Base-by-base conservation (phyloP, 2,113 vertebrate genomes). In the Mustela nigripes region DNA sequence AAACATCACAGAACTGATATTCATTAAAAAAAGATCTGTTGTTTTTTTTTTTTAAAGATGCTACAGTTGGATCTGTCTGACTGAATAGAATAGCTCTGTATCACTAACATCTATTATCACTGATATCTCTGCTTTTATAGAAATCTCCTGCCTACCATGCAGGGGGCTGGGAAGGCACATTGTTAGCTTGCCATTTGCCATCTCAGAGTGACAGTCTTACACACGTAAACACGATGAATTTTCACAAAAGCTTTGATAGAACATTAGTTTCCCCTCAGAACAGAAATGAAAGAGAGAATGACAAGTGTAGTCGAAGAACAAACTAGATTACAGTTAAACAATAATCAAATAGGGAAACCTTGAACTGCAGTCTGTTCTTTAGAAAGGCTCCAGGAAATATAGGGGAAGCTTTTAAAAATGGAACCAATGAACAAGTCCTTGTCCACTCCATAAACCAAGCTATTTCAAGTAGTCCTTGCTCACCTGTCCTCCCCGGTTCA, bases 231-330 rank as follows among this genome's bases (percentile, higher is more conserved):
- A 86, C 39, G 24, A 80, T 11, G 11, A 73, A 83, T 89, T 96
- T 94, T 62, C 84, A 82, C 48, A 67, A 79, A 96, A 65, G 67
- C 45, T 88, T 63, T 58, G 56, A 76, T 12, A 92, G 26, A 83
- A 69, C 28, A 67, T 81, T 62, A 92, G 63, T 83, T 91, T 93
- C 74, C 67, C 28, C 56, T 94, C 69, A 95, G 28, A 95, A 96
- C 31, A 36, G 31, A 48, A 95, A 87, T 84, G 56, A 97, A 88
- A 85, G n/a, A 91, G 45, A 86, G 26, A 94, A 81, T 33, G 18
- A 63, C 26, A 92, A 89, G 22, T 24, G 1, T 26, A 71, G 26
- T 92, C 39, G 45, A 82, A 56, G 53, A 92, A 89, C 45, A 92
- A 95, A 80, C 39, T 60, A 90, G 15, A 80, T 80, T 73, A 85